A percentile compares a stretch with the other conserved stretches of the same genome.
Conservation (phyloP, 2,888 invertebrate genomes). For the Gisinianus flammeolus region DNA sequence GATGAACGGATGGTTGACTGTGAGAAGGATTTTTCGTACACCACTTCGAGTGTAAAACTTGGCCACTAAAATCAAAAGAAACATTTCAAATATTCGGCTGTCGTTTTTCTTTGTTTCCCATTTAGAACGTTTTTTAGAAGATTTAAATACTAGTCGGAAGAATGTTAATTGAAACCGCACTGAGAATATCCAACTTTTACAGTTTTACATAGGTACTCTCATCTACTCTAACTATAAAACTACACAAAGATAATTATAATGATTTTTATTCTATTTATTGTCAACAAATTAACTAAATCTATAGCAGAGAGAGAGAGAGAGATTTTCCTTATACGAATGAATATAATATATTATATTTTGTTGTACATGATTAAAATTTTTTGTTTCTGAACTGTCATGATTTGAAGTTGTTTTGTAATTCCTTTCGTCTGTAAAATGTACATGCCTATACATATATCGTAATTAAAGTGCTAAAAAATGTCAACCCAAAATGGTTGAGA, state of each 20-base stretch:
- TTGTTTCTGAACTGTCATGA: background rate
- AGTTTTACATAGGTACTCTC: too few relatives aligned
- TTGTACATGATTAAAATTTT: background rate
- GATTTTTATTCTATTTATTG: too few relatives aligned
- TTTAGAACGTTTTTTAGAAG: background rate
- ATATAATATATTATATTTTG: background rate
- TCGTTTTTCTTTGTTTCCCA: background rate
- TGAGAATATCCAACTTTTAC: too few relatives aligned
- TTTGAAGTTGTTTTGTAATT: background rate
- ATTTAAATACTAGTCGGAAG: background rate
- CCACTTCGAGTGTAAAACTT: constrained; percentile 20
- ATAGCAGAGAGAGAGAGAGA: too few relatives aligned
- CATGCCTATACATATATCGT: too few relatives aligned
- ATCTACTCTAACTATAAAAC: background rate
- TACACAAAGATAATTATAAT: background rate
- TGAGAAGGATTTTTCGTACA: background rate
- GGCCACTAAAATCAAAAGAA: background rate
- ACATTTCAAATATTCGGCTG: background rate
- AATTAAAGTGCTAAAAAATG: background rate
- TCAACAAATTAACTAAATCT: too few relatives aligned
- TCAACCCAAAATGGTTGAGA: background rate
- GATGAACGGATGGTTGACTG: constrained; percentile 41
- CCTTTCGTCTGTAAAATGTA: background rate
- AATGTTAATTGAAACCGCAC: too few relatives aligned
- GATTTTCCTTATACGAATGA: too few relatives aligned